Evolutionary conservation across 2,113 vertebrate species (phyloP).

Genomic region (Hyla sarda): DNA sequence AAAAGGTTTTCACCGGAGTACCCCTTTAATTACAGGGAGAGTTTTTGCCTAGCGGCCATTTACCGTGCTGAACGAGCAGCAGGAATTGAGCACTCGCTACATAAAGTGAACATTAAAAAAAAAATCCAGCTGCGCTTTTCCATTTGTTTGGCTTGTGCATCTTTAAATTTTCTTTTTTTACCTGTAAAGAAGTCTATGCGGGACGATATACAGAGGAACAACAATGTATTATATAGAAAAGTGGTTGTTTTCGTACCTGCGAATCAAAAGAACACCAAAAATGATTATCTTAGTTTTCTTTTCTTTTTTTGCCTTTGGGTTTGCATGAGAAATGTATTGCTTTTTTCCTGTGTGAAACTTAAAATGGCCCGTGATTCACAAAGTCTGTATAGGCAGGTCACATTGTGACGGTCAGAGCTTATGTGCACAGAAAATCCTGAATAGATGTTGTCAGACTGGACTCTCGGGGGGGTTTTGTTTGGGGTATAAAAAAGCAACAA

Average conservation of each 20-base stretch:
- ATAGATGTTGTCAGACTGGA: slow-evolving; percentile 58
- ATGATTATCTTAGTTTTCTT: no score
- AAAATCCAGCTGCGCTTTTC: slow-evolving; percentile 7
- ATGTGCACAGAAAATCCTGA: slow-evolving; percentile 50
- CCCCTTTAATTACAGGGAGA: background rate
- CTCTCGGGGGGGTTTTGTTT: slow-evolving; percentile 48
- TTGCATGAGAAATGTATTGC: slow-evolving; percentile 33
- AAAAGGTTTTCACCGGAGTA: no score
- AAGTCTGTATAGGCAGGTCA: slow-evolving; percentile 53
- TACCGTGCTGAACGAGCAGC: background rate
- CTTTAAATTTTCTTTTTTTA: background rate
- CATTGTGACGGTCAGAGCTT: slow-evolving; percentile 51
- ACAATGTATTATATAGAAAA: background rate
- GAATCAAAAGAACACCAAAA: no score
- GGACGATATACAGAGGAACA: background rate
- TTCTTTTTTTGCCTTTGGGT: background rate
- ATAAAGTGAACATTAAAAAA: background rate
- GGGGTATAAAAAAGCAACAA: slow-evolving; percentile 54
- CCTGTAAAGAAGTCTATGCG: background rate
- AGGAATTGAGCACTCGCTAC: background rate
- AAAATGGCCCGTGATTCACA: slow-evolving; percentile 51
- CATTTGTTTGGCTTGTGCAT: background rate
- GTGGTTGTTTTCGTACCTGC: background rate
- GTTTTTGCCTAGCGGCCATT: background rate
- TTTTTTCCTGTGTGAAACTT: slow-evolving; percentile 25